Base-by-base conservation (phyloP, 2,797 vertebrate genomes). In the Lithobates pipiens region DNA sequence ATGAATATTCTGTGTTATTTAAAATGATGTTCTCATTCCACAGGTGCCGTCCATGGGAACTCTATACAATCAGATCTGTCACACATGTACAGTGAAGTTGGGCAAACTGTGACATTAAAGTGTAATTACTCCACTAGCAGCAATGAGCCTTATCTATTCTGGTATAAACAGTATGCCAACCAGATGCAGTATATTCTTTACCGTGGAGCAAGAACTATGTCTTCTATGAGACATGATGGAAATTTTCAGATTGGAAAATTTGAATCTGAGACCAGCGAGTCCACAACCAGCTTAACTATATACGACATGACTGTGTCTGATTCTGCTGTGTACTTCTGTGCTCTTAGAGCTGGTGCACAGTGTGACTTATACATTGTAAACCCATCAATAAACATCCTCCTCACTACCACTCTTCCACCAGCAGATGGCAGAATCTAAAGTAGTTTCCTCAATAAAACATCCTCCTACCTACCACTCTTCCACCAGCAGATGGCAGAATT, bases 261-360 rank as follows among this genome's bases (percentile, higher is more conserved):
- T 67, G 11, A 74, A 4, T 74, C 71, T n/a, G n/a, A 27, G 34
- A 67, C 80, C 11, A 75, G 36, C 42, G n/a, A 75, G 2, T 27
- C 34, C 54, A 25, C 50, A n/a, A 75, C 54, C 15, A 29, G 27
- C 42, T 65, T 82, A 75, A 65, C 36, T 18, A 82, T 82, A 39
- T 65, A 25, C 57, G 32, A 34, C 46, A 27, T 61, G 32, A 39
- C 9, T 36, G 69, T 81, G 32, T 46, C 50, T 39, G 79, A 81
- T 81, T 81, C 79, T 81, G 79, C 79, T 1, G 5, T 81, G 50
- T 81, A 81, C 69, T 74, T 82, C 6, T 83, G 81, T 83, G 81
- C 57, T 83, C 39, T 75, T 0, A 75, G 81, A 23, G 39, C 25
- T 74, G 70, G 32, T 36, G 72, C 72, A 75, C 72, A 75, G 57